These are phyloP conservation scores for Ceratoteleas bidentatus DNA, from an alignment of 1,140 invertebrate species.

Conservation along the genomic window DNA sequence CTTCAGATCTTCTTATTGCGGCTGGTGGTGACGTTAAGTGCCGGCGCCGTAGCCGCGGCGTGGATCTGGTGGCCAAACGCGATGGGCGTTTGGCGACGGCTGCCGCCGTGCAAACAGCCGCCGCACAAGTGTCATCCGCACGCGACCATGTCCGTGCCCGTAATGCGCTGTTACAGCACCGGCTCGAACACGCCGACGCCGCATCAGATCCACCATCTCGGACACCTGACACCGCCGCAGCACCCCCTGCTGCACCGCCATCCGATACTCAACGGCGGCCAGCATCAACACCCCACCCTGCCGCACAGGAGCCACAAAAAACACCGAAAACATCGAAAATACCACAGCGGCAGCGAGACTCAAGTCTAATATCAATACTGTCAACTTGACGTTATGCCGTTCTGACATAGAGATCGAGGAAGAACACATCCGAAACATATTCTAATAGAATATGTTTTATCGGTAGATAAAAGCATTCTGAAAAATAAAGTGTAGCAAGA, in stretches of 20 bases:
- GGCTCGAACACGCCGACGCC: constrained; percentile 68
- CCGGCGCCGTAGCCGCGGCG: constrained; percentile 87
- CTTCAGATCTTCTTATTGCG: constrained; percentile 79
- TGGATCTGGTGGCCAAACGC: constrained; percentile 91
- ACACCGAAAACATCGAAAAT: constrained; percentile 74
- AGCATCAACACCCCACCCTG: constrained; percentile 59
- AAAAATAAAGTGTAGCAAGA: too few species aligned
- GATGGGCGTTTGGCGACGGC: constrained; percentile 83
- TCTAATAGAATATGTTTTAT: too few species aligned
- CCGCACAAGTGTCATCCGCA: constrained; percentile 79
- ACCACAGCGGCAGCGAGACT: constrained; percentile 77
- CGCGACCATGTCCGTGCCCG: constrained; percentile 65
- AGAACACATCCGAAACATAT: too few species aligned
- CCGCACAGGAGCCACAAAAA: constrained; percentile 73
- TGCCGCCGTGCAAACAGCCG: constrained; percentile 79
- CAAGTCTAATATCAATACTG: constrained; percentile 67
- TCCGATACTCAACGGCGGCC: constrained; percentile 63
- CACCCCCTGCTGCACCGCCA: constrained; percentile 71
- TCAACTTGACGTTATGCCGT: too few species aligned
- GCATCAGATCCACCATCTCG: constrained; percentile 74
- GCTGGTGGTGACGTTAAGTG: constrained; percentile 86
- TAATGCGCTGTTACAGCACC: constrained; percentile 73
- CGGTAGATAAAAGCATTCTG: too few species aligned
- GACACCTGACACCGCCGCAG: constrained; percentile 72
- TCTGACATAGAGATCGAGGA: too few species aligned